Base-by-base conservation (phyloP, 2,113 vertebrate genomes). In the Oxygymnocypris stewartii region DNA sequence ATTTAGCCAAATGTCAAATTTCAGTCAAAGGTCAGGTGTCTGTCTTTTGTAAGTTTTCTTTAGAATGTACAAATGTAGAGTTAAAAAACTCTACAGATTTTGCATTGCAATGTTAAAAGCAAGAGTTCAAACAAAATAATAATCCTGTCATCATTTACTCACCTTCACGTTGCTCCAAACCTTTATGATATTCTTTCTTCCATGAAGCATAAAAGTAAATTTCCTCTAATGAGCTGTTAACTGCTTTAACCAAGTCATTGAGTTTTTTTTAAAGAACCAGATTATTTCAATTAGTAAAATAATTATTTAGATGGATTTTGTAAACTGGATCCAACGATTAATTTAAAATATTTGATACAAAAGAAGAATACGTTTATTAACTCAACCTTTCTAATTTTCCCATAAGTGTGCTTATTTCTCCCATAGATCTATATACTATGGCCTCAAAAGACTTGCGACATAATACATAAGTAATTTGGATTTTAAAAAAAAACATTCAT, bases 1-100 rank as follows among this genome's bases (percentile, higher is more conserved):
- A 42, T 89, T 71, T 78, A 37, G 40, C 11, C 63, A 86, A 77
- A 54, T 42, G 63, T 87, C 73, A 86, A 28, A 84, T 9, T 23
- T 13, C 67, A 84, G 73, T 16, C 63, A 20, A 42, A 85, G 54
- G 77, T 88, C 82, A 84, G 16, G 23, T 28, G 37, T 3, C 12
- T 76, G 73, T 76, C 42, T 31, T 25, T 37, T 77, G 28, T 59
- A 11, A 2, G 23, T 13, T 84, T 82, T 59, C 37, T 78, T 76
- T 54, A 49, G 42, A 42, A 42, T 76, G 47, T 49, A 84, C 18
- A 59, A 74, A 82, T 54, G 28, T 35, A 69, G 35, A 35, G 28
- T 54, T 82, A 40, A 49, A 67, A 42, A 14, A 1, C 14, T 4
- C 49, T 9, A 57, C 4, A 35, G 28, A 73, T 44, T 44, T 74